Evolutionary conservation across 2,888 invertebrate genomes (phyloP), one percentile per base, ranked within the genome.

Genomic region (Eupithecia centaureata): DNA sequence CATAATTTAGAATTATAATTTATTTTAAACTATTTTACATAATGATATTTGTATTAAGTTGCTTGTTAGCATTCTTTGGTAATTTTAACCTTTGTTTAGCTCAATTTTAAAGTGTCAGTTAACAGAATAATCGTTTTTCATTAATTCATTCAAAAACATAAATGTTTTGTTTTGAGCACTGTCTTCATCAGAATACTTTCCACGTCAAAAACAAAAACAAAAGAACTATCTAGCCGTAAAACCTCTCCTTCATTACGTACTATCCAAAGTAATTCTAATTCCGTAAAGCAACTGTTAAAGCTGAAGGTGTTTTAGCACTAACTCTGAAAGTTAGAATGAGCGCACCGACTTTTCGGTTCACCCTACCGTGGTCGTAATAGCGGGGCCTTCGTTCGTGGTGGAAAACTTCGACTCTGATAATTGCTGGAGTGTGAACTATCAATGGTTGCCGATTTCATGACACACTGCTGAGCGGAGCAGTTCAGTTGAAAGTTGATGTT

Each of bases 371-470:
- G 80, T 75, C 80, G 82, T 86, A 86, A 86, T 85, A 80, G 85
- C 74, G 80, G 78, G 83, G 82, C 84, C 76, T 78, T 77, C 77
- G 81, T 84, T 86, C 79, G 78, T 79, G 85, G 83, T 84, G 82
- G 82, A 81, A 86, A 90, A 90, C 86, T 90, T 90, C 76, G 72
- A 82, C 85, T 85, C 77, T 86, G 84, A 86, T 89, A 89, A 89
- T 90, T 90, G 83, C 85, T 83, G 79, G 79, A 88, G 88, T 87
- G 89, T 87, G 87, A 88, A 86, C 82, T 87, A 88, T 87, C 86
- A 88, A 86, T 82, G 77, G 83, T 81, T 82, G 82, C 82, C 82
- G 82, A 85, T 83, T 84, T 79, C 71, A 79, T 79, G 78, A 80
- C 71, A 72, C 69, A 54, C 61, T 32, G 57, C 32, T 32, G 32